Evolutionary conservation across 2,113 vertebrate genomes (phyloP).

Genomic region (Muntiacus muntjak): DNA sequence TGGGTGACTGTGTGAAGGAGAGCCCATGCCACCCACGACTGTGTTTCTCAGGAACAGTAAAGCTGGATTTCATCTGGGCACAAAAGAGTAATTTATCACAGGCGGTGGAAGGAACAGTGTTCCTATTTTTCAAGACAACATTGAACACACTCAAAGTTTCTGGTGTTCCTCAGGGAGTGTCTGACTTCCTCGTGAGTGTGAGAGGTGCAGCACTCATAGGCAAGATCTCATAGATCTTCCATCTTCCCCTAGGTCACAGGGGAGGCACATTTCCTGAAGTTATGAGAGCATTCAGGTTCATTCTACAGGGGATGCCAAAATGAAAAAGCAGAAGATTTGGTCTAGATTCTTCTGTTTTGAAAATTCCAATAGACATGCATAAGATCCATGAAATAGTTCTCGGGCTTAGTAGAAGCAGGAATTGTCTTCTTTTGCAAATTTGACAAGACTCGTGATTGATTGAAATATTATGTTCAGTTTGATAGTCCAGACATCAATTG

Average conservation of each 20-base stretch:
- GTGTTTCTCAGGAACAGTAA: background rate
- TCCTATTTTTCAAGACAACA: background rate
- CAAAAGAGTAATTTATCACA: background rate
- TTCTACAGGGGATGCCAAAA: background rate
- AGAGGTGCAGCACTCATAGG: background rate
- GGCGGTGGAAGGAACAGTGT: background rate
- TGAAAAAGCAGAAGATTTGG: background rate
- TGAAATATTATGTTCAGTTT: background rate
- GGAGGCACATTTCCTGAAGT: background rate
- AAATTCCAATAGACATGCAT: background rate
- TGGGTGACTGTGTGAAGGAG: background rate
- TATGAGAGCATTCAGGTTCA: background rate
- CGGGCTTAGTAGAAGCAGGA: background rate
- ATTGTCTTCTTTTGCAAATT: background rate
- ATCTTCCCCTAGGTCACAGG: background rate
- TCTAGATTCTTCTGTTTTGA: background rate
- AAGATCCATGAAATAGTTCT: background rate
- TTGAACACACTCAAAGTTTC: rapidly evolving
- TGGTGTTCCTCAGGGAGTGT: background rate
- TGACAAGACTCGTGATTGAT: background rate
- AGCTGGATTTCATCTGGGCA: no score
- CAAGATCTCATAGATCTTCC: background rate
- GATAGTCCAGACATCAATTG: background rate
- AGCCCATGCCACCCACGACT: background rate
- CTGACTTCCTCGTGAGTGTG: background rate